These are phyloP conservation scores for Hyperopisus bebe DNA, from an alignment of 2,113 vertebrate species.

Conservation along the genomic window DNA sequence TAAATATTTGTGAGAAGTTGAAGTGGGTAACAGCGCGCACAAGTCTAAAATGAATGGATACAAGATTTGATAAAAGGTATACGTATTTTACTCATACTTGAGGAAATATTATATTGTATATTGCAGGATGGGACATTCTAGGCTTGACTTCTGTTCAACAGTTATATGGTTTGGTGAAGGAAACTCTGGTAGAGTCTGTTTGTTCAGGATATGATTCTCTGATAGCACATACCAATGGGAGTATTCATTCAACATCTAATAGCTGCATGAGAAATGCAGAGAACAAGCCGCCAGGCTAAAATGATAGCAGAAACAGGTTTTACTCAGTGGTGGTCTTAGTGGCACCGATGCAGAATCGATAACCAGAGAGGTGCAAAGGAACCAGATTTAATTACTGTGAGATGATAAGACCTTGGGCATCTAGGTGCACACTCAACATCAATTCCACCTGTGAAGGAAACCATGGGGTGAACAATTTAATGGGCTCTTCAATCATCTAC, in stretches of 20 bases:
- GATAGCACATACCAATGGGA: background rate
- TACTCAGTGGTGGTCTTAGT: background rate
- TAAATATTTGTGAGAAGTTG: background rate
- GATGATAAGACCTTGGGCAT: background rate
- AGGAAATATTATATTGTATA: background rate
- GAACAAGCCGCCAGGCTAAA: background rate
- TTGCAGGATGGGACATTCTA: background rate
- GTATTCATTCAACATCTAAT: background rate
- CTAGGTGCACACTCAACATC: background rate
- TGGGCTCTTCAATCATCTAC: background rate
- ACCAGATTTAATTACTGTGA: background rate
- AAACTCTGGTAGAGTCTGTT: background rate
- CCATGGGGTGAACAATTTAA: background rate
- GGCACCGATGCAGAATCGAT: background rate
- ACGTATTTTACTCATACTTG: background rate
- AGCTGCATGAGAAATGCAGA: background rate
- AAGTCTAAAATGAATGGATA: background rate
- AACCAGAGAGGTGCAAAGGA: background rate
- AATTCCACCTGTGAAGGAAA: background rate
- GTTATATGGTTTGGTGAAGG: background rate
- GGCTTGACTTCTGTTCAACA: background rate
- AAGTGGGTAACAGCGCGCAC: background rate
- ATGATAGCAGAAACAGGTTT: background rate
- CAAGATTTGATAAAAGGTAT: background rate
- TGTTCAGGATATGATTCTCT: background rate